phyloP scores from a whole-genome alignment of 2,888 invertebrate genomes.

The Hermaeophaga mercurialis region DNA sequence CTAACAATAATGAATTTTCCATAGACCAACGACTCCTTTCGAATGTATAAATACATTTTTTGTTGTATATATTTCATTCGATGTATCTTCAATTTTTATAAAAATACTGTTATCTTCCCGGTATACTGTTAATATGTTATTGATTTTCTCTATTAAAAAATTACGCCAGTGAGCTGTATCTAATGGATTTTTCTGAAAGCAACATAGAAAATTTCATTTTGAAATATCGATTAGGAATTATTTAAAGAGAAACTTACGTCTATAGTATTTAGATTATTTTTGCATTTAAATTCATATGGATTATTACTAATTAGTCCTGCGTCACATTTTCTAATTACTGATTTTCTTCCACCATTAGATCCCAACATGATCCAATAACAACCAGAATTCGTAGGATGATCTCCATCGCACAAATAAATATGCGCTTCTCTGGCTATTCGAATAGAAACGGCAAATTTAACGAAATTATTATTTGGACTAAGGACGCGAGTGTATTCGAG shows the following conservation, averaged over 20 bases:
- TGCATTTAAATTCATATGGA: background rate
- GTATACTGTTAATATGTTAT: background rate
- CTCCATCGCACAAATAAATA: conserved; percentile 45
- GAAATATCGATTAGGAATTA: no score
- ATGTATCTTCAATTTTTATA: background rate
- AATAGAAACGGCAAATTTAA: no score
- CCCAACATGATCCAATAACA: conserved; percentile 51
- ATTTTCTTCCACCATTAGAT: conserved; percentile 39
- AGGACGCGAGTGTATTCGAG: no score
- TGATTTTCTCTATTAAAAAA: conserved; percentile 11
- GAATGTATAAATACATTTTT: conserved; percentile 21
- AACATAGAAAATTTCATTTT: conserved; percentile 9
- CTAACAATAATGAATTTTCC: conserved; percentile 43
- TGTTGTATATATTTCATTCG: conserved; percentile 4
- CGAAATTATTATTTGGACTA: no score
- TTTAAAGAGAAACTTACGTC: no score
- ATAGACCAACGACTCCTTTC: conserved; percentile 26
- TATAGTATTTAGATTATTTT: no score
- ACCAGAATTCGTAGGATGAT: conserved; percentile 15
- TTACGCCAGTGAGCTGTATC: conserved; percentile 5
- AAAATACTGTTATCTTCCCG: background rate
- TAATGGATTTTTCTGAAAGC: conserved; percentile 12
- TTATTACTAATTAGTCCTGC: conserved; percentile 29
- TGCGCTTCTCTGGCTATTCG: conserved; percentile 40
- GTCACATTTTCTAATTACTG: conserved; percentile 45